These are phyloP conservation scores for Poecilia wingei DNA, from an alignment of 2,797 vertebrate genomes.

Conservation along the genomic window DNA sequence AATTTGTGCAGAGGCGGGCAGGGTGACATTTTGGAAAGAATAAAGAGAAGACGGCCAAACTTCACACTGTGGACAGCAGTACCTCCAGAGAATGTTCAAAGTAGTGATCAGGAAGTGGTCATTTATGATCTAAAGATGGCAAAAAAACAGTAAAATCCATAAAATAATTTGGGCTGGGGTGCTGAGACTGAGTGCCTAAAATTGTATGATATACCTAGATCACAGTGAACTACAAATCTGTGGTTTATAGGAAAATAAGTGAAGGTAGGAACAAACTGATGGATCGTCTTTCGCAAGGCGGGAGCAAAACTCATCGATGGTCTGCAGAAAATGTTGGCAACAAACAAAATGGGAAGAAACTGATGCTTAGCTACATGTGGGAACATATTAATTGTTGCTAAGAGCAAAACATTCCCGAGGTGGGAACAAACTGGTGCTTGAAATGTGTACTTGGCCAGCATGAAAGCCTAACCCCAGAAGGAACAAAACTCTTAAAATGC, in stretches of 20 bases:
- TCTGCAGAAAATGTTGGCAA: background rate
- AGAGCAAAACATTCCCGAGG: background rate
- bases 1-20: background rate
- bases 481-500: background rate
- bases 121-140: background rate
- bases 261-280: background rate
- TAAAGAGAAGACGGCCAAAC: background rate
- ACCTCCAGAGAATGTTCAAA: background rate
- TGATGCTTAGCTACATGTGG: background rate
- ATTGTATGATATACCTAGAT: background rate
- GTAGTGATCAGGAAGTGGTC: background rate
- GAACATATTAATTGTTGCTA: background rate
- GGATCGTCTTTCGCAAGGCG: background rate
- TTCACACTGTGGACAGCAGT: background rate
- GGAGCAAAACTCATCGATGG: background rate
- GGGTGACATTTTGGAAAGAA: background rate
- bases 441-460: no score
- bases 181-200: background rate
- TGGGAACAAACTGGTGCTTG: background rate
- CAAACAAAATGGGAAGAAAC: background rate
- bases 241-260: background rate
- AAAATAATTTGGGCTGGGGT: background rate
- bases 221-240: background rate
- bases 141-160: background rate
- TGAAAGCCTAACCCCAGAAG: background rate